Percentiles rank a stretch among this genome's conserved stretches.
These are phyloP conservation scores for Prosapia bicincta DNA, from an alignment of 2,888 invertebrate species.

Conservation along the genomic window DNA sequence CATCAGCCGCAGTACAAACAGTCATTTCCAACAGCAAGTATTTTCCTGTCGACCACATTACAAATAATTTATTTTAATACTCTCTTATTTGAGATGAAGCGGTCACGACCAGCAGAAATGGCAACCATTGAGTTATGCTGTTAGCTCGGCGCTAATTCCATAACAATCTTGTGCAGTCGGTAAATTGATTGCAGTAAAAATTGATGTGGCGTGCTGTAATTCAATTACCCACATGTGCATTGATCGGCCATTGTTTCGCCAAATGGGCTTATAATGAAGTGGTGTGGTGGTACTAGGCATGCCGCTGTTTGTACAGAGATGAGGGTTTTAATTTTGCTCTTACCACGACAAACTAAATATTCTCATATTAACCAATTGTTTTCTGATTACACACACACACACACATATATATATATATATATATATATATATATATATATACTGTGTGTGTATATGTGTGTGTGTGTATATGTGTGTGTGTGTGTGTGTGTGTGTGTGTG, in stretches of 20 bases:
- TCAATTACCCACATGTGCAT: not conserved
- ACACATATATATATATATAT: too few species aligned
- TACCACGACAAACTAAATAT: too few species aligned
- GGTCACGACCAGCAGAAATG: not conserved
- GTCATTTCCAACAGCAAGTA: not conserved
- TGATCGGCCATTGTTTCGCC: not conserved
- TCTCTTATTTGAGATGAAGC: not conserved
- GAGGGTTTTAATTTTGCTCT: too few species aligned
- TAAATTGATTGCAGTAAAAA: conserved; percentile 1
- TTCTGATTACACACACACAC: too few species aligned
- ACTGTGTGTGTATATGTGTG: too few species aligned
- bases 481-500: too few species aligned
- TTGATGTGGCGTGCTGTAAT: not conserved
- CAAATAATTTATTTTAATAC: not conserved
- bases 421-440: too few species aligned
- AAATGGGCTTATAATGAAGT: not conserved
- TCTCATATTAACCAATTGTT: too few species aligned
- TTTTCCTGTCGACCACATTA: not conserved
- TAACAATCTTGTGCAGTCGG: not conserved
- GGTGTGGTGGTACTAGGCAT: not conserved
- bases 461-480: too few species aligned
- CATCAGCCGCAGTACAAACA: too few species aligned
- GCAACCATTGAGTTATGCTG: not conserved
- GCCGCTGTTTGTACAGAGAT: too few species aligned
- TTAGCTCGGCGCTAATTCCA: not conserved